Base-by-base conservation (phyloP, 2,888 invertebrate species). In the Cerastoderma edule region DNA sequence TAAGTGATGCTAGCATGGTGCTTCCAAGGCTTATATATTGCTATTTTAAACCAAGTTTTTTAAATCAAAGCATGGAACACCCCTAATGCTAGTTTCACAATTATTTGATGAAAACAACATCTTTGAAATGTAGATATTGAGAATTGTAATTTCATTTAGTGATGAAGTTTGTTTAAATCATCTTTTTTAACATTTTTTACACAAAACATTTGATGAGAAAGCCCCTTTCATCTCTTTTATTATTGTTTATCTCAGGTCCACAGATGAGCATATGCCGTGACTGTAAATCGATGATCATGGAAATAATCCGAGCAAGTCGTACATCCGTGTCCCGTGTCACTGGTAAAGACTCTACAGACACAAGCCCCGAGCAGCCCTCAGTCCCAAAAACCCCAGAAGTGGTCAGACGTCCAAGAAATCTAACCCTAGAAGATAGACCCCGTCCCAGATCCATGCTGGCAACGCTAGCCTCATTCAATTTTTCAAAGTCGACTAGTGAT, bases 181-280 rank as follows among this genome's bases (percentile, higher is more conserved):
- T n/a, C n/a, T n/a, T n/a, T n/a, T n/a, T n/a, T n/a, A n/a, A n/a
- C n/a, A n/a, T n/a, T n/a, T n/a, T n/a, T n/a, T n/a, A n/a, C n/a
- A n/a, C n/a, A n/a, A n/a, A n/a, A n/a, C n/a, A n/a, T n/a, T n/a
- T n/a, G n/a, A n/a, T n/a, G n/a, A n/a, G n/a, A n/a, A n/a, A n/a
- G n/a, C n/a, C n/a, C n/a, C n/a, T n/a, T n/a, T n/a, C n/a, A n/a
- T n/a, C n/a, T n/a, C n/a, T n/a, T n/a, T n/a, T n/a, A n/a, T n/a
- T n/a, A n/a, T 50, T 30, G 13, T 30, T 19, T 32, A 10, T 33
- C 60, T n/a, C 67, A 81, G 94, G 94, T 57, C 95, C 96, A 76
- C 95, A 96, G 90, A 97, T 97, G 96, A 95, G 96, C 78, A 97
- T 98, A 63, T 98, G 98, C 92, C 96, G 96, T 93, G 98, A 98